Base-by-base conservation (phyloP, 2,888 invertebrate genomes). In the Pherbina coryleti region DNA sequence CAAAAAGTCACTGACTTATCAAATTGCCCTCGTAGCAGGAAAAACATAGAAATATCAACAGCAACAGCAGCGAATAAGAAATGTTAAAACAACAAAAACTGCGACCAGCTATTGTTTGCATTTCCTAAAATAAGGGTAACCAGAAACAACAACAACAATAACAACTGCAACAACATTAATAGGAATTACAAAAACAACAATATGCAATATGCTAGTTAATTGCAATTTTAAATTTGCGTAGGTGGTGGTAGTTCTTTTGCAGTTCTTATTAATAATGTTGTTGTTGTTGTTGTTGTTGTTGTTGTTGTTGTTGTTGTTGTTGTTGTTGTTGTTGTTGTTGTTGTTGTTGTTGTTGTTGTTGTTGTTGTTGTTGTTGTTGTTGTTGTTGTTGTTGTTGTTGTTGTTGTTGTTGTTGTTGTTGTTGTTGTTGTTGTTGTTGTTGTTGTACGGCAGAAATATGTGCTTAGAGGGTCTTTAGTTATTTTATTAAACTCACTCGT, bases 231-330 rank as follows among this genome's bases (percentile, higher is more conserved):
- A 60, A 60, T 60, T 60, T 60, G 53, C 28, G 70, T 70, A 70
- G 25, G 55, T 71, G 55, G 76, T 64, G 72, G 75, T 67, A 49
- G 44, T 72, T 75, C 75, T 75, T 77, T 75, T 72, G 72, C 74
- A 5, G 71, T 51, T 70, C 49, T 51, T 71, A 28, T 55, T 34
- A 53, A 25, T 25, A 31, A 55, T 49, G 60, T 37, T 60, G 60
- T 34, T 73, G 51, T 71, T 75, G 71, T 72, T 28, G 66, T 57
- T 70, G 3, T 28, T 19, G 11, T 1, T 60, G 11, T 7, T 60
- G 25, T 57, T 57, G 9, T 5, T 60, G 28, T 19, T 60, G 37
- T 3, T n/a, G n/a, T n/a, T n/a, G n/a, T 64, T 28, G 66, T 57
- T 70, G 3, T 28, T 19, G 11, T 1, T 60, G 11, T 7, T 60